Percentiles rank a stretch among this genome's conserved stretches.
These are phyloP conservation scores for Neopelma chrysocephalum DNA, from an alignment of 2,797 vertebrate species.

Conservation along the genomic window DNA sequence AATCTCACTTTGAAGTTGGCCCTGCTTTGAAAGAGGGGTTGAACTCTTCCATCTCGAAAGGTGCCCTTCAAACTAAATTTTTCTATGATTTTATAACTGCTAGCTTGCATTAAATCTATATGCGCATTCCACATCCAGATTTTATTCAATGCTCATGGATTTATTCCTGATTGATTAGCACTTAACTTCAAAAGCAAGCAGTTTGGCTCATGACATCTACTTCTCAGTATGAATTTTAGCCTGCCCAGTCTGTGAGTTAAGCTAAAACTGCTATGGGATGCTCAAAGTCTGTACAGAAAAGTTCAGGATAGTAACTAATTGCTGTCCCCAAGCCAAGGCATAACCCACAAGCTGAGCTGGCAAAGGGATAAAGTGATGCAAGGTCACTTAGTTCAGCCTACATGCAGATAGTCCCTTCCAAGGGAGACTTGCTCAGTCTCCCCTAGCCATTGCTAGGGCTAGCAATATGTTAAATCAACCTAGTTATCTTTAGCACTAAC, in stretches of 20 bases:
- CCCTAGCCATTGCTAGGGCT: not conserved
- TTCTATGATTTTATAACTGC: not conserved
- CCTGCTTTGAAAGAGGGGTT: not conserved
- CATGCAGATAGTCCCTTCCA: not conserved
- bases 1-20: not conserved
- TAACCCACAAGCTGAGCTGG: not conserved
- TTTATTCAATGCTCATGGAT: not conserved
- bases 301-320: not conserved
- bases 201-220: not conserved
- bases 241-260: not conserved
- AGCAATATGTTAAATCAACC: not conserved
- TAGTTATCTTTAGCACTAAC: not conserved
- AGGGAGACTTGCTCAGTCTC: not conserved
- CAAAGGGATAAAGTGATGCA: not conserved
- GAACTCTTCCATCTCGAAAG: fast-evolving
- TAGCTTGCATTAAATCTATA: not conserved
- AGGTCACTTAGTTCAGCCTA: not conserved
- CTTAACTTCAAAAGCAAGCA: not conserved
- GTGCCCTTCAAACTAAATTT: not conserved
- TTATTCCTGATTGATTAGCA: not conserved
- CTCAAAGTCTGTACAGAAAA: not conserved
- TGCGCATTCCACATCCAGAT: not conserved
- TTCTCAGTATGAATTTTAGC: not conserved
- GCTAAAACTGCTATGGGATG: not conserved
- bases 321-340: not conserved